Evolutionary conservation across 2,797 vertebrate species (phyloP).

Genomic region (Cossypha niveicapilla): DNA sequence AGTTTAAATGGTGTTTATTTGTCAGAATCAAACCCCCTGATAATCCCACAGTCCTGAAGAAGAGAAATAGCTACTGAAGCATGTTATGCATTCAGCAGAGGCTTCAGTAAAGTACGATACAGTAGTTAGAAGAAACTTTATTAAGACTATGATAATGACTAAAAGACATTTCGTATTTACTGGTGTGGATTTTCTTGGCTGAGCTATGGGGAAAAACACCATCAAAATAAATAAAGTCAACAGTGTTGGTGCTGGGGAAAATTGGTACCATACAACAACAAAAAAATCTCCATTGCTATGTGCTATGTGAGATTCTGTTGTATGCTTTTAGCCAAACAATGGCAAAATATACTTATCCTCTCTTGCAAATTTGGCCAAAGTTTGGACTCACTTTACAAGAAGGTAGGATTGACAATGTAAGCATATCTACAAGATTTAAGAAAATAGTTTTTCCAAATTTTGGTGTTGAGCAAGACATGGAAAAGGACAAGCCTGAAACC

Average conservation of each 20-base stretch:
- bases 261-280: neutral
- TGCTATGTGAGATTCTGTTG: fast-evolving
- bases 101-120: neutral
- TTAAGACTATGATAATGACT: neutral
- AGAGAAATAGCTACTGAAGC: neutral
- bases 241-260: neutral
- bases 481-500: neutral
- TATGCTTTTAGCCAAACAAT: neutral
- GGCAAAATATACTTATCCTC: neutral
- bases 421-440: neutral
- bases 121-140: neutral
- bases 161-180: neutral
- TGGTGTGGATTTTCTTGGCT: neutral
- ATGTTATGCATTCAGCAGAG: neutral
- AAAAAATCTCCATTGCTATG: neutral
- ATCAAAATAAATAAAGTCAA: neutral
- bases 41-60: neutral
- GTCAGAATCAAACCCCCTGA: neutral
- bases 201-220: neutral
- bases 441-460: neutral
- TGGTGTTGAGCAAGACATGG: neutral
- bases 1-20: neutral
- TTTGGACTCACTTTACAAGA: neutral
- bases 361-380: neutral
- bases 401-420: neutral